These are phyloP conservation scores for Lithosia quadra DNA, from an alignment of 2,888 invertebrate genomes.

Conservation along the genomic window DNA sequence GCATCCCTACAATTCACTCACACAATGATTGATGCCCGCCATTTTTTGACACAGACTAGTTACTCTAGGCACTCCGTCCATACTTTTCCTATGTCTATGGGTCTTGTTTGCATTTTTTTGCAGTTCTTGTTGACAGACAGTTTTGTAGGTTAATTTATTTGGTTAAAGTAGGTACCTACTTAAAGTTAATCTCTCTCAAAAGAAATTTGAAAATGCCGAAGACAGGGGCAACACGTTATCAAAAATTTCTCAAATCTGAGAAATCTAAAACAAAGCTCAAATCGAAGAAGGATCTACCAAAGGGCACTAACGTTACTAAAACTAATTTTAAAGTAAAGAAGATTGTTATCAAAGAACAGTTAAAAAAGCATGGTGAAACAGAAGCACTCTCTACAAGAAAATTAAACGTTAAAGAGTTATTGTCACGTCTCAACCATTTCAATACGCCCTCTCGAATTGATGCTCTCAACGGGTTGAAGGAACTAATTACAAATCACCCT, in stretches of 20 bases:
- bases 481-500: slow-evolving; percentile 76
- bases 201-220: slow-evolving; percentile 67
- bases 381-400: slow-evolving; percentile 90
- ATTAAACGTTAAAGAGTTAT: slow-evolving; percentile 90
- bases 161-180: no score
- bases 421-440: slow-evolving; percentile 91
- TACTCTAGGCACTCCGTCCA: no score
- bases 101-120: no score
- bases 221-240: slow-evolving; percentile 87
- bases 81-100: no score
- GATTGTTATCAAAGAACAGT: slow-evolving; percentile 93
- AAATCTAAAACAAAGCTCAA: slow-evolving; percentile 96
- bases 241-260: slow-evolving; percentile 93
- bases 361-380: slow-evolving; percentile 83
- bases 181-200: background rate
- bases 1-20: no score
- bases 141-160: background rate
- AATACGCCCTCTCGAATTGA: slow-evolving; percentile 90
- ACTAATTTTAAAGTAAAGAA: slow-evolving; percentile 96
- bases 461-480: slow-evolving; percentile 88
- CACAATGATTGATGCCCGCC: no score
- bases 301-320: slow-evolving; percentile 96
- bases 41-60: no score
- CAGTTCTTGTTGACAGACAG: background rate
- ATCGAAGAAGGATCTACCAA: slow-evolving; percentile 92